Evolutionary conservation across 1,140 invertebrate species (phyloP).

Genomic region (Ephestia elutella): DNA sequence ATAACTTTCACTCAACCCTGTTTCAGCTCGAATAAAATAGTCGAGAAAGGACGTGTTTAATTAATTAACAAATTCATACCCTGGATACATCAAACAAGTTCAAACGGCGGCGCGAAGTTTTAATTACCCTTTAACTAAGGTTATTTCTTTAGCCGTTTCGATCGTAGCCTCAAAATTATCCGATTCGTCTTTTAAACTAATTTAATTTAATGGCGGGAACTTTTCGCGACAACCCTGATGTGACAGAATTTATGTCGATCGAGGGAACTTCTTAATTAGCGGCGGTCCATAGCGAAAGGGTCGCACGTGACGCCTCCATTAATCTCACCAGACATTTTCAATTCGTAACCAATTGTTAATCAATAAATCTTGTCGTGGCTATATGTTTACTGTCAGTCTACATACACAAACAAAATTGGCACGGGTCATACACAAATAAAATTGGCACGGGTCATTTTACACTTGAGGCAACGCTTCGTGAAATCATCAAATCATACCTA

Average conservation of each 20-base stretch:
- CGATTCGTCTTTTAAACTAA: slow-evolving; percentile 46
- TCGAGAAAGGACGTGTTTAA: slow-evolving; percentile 3
- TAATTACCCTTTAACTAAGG: slow-evolving; percentile 25
- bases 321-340: slow-evolving; percentile 31
- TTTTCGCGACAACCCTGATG: slow-evolving; percentile 46
- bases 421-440: neutral
- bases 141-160: slow-evolving; percentile 24
- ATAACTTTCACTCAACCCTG: neutral
- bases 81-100: slow-evolving; percentile 4
- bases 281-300: slow-evolving; percentile 34
- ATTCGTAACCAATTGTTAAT: slow-evolving; percentile 25
- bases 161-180: slow-evolving; percentile 38
- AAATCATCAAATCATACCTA: too few relatives aligned
- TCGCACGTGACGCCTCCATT: slow-evolving; percentile 31
- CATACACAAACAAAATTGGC: neutral
- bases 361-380: slow-evolving; percentile 18
- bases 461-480: neutral
- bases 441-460: neutral
- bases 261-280: slow-evolving; percentile 58
- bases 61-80: slow-evolving; percentile 9
- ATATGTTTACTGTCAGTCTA: neutral
- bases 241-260: slow-evolving; percentile 53
- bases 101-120: slow-evolving; percentile 10
- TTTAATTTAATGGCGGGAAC: slow-evolving; percentile 43
- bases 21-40: slow-evolving; percentile 1